These are phyloP conservation scores for Zaprionus kolodkinae DNA, from an alignment of 1,140 invertebrate genomes.

Conservation along the genomic window DNA sequence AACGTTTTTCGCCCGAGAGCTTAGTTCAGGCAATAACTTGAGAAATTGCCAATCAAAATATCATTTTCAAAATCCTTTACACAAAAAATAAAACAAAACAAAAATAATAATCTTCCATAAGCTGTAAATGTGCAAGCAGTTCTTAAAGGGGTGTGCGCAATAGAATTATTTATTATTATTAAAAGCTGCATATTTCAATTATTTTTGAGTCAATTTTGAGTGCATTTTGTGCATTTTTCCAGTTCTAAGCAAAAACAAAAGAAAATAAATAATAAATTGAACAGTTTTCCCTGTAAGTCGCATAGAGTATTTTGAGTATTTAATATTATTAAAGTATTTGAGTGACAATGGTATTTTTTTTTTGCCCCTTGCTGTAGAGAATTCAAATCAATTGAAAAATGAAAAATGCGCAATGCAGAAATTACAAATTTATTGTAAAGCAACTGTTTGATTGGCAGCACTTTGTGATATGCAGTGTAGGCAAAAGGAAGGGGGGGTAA, in stretches of 20 bases:
- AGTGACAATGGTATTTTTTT: background rate
- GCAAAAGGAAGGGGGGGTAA: too few species aligned
- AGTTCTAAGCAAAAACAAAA: background rate
- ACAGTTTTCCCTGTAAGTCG: too few species aligned
- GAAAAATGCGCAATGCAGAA: slow-evolving; percentile 23
- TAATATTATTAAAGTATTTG: too few species aligned
- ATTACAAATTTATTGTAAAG: slow-evolving; percentile 8
- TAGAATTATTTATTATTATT: background rate
- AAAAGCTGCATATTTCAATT: background rate
- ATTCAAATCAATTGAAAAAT: background rate
- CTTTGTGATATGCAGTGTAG: too few species aligned
- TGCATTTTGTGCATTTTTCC: background rate
- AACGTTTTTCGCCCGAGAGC: slow-evolving; percentile 30
- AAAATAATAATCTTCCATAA: background rate
- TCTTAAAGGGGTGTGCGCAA: background rate
- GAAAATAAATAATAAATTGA: background rate
- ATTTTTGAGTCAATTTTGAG: background rate
- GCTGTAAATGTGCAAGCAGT: background rate
- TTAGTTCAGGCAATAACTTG: slow-evolving; percentile 11
- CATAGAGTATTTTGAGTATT: background rate
- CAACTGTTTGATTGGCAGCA: slow-evolving; percentile 14
- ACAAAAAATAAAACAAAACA: too few species aligned
- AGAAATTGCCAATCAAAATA: slow-evolving; percentile 32
- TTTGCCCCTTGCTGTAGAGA: background rate
- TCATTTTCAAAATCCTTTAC: slow-evolving; percentile 25